A percentile compares a stretch with the other conserved stretches of the same genome.
These are phyloP conservation scores for Chirona hameri DNA, from an alignment of 2,888 invertebrate species.

Conservation along the genomic window DNA sequence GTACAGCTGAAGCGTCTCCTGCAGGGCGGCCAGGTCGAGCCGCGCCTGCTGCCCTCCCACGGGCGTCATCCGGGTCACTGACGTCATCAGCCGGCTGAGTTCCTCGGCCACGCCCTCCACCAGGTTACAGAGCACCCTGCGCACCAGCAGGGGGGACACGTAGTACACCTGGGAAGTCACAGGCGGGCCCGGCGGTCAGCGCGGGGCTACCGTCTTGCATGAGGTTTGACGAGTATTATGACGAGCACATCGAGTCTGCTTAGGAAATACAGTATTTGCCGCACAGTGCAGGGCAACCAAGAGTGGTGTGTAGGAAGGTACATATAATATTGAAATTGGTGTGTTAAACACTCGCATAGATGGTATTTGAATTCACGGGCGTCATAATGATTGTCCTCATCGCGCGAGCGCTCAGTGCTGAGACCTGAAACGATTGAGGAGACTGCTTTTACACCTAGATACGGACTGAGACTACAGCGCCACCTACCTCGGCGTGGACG, in stretches of 20 bases:
- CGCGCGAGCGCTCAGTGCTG: no score
- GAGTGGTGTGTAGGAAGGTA: no score
- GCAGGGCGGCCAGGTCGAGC: conserved; percentile 38
- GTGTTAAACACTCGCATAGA: no score
- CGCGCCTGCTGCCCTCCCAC: conserved; percentile 38
- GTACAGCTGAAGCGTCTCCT: conserved; percentile 34
- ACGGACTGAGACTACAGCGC: conserved; percentile 13
- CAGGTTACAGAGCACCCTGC: conserved; percentile 59
- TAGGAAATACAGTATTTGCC: no score
- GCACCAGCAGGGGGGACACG: conserved; percentile 71
- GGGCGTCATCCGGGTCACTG: conserved; percentile 51
- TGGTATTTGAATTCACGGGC: no score
- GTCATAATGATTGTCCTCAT: no score
- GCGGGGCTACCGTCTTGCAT: no score
- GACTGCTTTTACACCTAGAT: conserved; percentile 9
- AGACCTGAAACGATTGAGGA: no score
- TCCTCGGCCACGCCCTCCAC: conserved; percentile 92
- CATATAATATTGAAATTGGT: no score
- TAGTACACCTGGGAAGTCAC: conserved; percentile 63
- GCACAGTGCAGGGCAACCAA: no score
- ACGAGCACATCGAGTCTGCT: no score
- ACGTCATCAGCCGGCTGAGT: conserved; percentile 77
- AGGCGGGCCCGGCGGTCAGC: neutral
- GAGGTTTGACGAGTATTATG: no score
- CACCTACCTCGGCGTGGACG: conserved; percentile 52